Base-by-base conservation (phyloP, 1,140 invertebrate species). In the Heterodera carotae region DNA sequence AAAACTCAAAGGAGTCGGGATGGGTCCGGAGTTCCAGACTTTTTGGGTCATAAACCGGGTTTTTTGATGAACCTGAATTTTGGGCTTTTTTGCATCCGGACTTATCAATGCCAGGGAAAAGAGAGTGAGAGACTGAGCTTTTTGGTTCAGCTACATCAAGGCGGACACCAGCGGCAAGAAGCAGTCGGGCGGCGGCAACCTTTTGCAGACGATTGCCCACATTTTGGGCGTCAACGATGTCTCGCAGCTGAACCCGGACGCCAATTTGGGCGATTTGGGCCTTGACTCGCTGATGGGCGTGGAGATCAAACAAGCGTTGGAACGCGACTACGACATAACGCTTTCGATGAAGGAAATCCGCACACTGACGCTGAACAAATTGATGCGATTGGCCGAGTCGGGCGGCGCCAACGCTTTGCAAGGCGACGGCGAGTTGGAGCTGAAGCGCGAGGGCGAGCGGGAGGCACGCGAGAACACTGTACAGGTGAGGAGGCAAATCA, bases 201-300 rank as follows among this genome's bases (percentile, higher is more conserved):
- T 96, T 78, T 88, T 96, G 27, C 94, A 94, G 71, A 88, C 87
- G n/a, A 87, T 87, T 53, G 85, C 87, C 73, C 82, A 85, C 73
- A 87, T 88, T 77, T 73, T 86, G 88, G 91, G 89, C 89, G 89
- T 96, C 70, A 94, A 97, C 84, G 93, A 97, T 84, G 86, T 91
- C 0, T 92, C 91, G 74, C 92, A 92, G 67, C 90, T 97, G 3
- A 92, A 93, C 69, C 89, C 91, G 39, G 90, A 91, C 7, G 91
- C 92, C 0, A 93, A 91, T 29, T 89, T 99, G 7, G 93, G 93
- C 18, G 96, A 98, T 87, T 90, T 98, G 8, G 96, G 96, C 67
- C 94, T 98, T 92, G 96, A 98, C 86, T 97, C 95, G 0, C 89
- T 99, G 48, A 98, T 98, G 96, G 94, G 94, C 73, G 94, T 96